Conservation (phyloP, 2,888 invertebrate species). For the Agriopis marginaria region DNA sequence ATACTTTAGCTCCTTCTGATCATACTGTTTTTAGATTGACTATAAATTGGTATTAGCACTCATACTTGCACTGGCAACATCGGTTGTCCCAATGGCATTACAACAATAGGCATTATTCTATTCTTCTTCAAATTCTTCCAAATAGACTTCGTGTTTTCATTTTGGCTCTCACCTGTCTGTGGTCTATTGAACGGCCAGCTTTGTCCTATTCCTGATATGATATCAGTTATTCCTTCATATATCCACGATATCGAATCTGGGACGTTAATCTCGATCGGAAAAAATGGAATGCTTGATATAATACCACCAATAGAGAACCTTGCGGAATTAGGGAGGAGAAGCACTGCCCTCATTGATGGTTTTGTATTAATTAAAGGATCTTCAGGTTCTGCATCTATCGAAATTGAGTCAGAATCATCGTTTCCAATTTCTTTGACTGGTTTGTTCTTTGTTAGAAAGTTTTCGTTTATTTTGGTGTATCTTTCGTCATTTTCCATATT, state of each 20-base stretch:
- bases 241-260: constrained; percentile 85
- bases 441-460: constrained; percentile 47
- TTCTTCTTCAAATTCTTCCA: constrained; percentile 53
- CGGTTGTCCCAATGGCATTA: constrained; percentile 57
- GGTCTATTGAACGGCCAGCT: constrained; percentile 61
- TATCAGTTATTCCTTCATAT: constrained; percentile 67
- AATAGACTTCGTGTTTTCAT: constrained; percentile 50
- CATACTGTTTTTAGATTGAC: neutral
- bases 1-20: neutral
- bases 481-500: constrained; percentile 39
- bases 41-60: neutral
- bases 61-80: constrained; percentile 20
- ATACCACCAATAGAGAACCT: constrained; percentile 74
- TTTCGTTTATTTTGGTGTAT: constrained; percentile 42
- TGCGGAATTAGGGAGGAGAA: constrained; percentile 58
- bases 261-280: constrained; percentile 88
- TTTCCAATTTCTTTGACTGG: constrained; percentile 54
- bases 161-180: constrained; percentile 43
- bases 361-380: constrained; percentile 3
- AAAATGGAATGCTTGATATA: constrained; percentile 83
- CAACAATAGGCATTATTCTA: constrained; percentile 57
- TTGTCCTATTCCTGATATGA: constrained; percentile 69
- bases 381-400: constrained; percentile 63
- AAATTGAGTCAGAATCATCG: constrained; percentile 64
- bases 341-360: constrained; percentile 52